Evolutionary conservation across 2,888 invertebrate genomes (phyloP), one percentile per base, ranked within the genome.

Genomic region (Tetrapedia diversipes): DNA sequence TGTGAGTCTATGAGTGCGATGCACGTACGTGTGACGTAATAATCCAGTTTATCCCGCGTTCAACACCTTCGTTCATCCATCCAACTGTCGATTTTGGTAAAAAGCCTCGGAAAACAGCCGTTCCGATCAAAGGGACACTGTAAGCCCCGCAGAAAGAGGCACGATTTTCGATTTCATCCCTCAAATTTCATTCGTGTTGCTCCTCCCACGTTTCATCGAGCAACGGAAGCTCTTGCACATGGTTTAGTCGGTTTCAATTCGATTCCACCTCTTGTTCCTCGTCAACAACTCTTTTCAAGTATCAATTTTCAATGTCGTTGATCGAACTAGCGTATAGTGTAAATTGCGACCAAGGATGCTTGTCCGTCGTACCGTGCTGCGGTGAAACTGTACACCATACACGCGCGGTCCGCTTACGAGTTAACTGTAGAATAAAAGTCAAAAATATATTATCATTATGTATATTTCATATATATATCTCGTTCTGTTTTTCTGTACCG

Each of bases 391-490:
- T 71, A 69, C 76, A 61, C 45, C 71, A 65, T 70, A 79, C 77
- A 59, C 63, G n/a, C n/a, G n/a, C n/a, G 49, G 45, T 39, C 34
- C 66, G 63, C 65, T 81, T 79, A 80, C 61, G 59, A 72, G 49
- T 82, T 72, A n/a, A 74, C 53, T 80, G 82, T 85, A 84, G 84
- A 87, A 85, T 87, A 86, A 86, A 81, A 85, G 87, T 89, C 73
- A 73, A 89, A 89, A 87, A 86, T 86, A 87, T 87, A 88, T 87
- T 47, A 75, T 75, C 72, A 64, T 75, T 8, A 59, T 72, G 45
- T 79, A 64, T 76, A 74, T 82, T 70, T 37, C 47, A 59, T 77
- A 51, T 69, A 51, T 63, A 63, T 76, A 72, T 69, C 43, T 70
- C 43, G 54, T 77, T 79, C 53, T 77, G 63, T 65, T n/a, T n/a